Evolutionary conservation across 30 jellyfish, hydroid and myxozoan species (phyloP), one percentile per base, ranked within the genome.

Genomic region (Mastigias papua): DNA sequence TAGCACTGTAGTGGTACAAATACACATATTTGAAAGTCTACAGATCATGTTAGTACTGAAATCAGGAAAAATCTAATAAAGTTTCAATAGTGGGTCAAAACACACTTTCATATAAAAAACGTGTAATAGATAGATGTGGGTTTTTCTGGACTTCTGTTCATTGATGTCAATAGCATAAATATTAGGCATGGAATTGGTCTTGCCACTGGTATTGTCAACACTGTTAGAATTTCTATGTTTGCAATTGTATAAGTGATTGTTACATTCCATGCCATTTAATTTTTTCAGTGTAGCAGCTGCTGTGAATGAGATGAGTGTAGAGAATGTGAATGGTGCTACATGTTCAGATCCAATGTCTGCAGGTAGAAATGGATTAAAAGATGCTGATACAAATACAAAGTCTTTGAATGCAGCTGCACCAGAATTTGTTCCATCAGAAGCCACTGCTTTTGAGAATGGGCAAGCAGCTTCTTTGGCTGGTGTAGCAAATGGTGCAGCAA

Each of bases 361-460:
- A 1, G 32, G 26, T 69, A 48, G 31, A 69, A 33, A 69, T 69
- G 34, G 28, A 5, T 15, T 32, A 29, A 8, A 69, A 7, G 17
- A 69, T 69, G 27, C 80, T 27, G 32, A 31, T 0, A 11, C 9
- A 4, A 25, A 9, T 5, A 15, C 19, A 4, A 69, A 33, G 17
- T 30, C 83, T 15, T 25, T 72, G 83, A 72, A 35, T 35, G 69
- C 69, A 23, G 42, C 34, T 7, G 83, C 83, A 34, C 48, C 68
- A 5, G 46, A n/a, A 37, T 72, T 72, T 72, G 4, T 34, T 5
- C 83, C 83, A 19, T 19, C 68, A 13, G 48, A 7, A 1, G 16
- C 33, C 19, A 35, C 19, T 37, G 21, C 1, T 11, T 68, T 9
- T 7, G 42, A 1, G 8, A 32, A 19, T 1, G 26, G 19, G 34